Base-by-base conservation (phyloP, 2,113 vertebrate genomes). In the Eurystomus gularis region DNA sequence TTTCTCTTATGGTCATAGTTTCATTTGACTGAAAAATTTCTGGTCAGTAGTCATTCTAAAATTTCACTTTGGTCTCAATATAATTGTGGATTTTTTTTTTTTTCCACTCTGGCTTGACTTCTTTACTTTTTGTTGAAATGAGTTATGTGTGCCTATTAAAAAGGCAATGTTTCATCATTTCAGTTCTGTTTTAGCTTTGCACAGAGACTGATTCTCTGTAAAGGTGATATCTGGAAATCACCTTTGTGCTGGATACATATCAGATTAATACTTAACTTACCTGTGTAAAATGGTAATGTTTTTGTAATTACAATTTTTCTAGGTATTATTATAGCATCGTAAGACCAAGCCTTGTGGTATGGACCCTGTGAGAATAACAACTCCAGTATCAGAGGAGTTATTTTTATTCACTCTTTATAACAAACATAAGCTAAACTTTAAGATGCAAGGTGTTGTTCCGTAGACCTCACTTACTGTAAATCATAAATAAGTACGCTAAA, bases 311-410 rank as follows among this genome's bases (percentile, higher is more conserved):
- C 52, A 42, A 52, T 82, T 65, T 80, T 84, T 60, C 69, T 49
- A 69, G 48, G 26, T 77, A 4, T 72, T 55, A 6, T 11, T 55
- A 16, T 37, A 61, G 23, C 46, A 62, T 64, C 7, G 1, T 6
- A 35, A 72, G 42, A 31, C 65, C 7, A 71, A 69, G 6, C 35
- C 55, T 52, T 72, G 52, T 6, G 10, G 7, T 49, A 10, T 9
- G 21, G 29, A 49, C 11, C 21, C 65, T 37, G 7, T 0, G 0
- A 72, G 40, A 83, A n/a, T 31, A 55, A 31, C 24, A n/a, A 21
- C 62, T 57, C 49, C 46, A 25, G 0, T 37, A 35, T 39, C 57
- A 55, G 51, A 72, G 64, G 29, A 70, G 31, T 49, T 77, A 0
- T 13, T 68, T 75, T 75, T 26, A n/a, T n/a, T 88, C 23, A 13